Evolutionary conservation across 2,797 vertebrate genomes (phyloP).

Genomic region (Delichon dasypus): DNA sequence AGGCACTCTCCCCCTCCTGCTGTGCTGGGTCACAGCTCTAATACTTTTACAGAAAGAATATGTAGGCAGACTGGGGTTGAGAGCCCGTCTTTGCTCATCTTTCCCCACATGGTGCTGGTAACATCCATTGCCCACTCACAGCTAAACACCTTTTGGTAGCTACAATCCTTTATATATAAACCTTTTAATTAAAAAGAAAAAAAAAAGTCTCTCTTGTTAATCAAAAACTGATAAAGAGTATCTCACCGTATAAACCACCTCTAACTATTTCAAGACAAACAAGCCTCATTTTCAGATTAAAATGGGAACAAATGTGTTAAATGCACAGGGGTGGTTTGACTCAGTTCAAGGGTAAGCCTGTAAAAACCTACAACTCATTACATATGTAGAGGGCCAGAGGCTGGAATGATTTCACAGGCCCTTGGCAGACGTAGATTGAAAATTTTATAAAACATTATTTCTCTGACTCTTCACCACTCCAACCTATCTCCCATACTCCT

Average conservation of each 20-base stretch:
- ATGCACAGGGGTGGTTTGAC: background rate
- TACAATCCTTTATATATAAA: background rate
- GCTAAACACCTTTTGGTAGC: background rate
- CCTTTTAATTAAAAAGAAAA: background rate
- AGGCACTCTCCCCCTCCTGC: background rate
- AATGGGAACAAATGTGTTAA: background rate
- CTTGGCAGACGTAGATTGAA: background rate
- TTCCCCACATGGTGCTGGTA: background rate
- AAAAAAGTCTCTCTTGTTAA: background rate
- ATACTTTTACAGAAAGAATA: background rate
- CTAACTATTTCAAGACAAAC: background rate
- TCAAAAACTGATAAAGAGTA: background rate
- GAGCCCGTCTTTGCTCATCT: background rate
- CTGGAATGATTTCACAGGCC: background rate
- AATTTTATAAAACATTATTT: background rate
- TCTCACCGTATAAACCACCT: background rate
- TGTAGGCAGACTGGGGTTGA: fast-evolving
- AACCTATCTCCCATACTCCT: background rate
- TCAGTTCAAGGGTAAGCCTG: background rate
- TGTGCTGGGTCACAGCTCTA: background rate
- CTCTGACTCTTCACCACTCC: background rate
- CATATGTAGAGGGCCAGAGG: background rate
- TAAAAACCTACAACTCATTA: background rate
- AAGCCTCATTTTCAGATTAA: background rate
- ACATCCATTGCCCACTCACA: background rate